These are phyloP conservation scores for Leiothrix lutea DNA, from an alignment of 2,113 vertebrate genomes.

Conservation along the genomic window DNA sequence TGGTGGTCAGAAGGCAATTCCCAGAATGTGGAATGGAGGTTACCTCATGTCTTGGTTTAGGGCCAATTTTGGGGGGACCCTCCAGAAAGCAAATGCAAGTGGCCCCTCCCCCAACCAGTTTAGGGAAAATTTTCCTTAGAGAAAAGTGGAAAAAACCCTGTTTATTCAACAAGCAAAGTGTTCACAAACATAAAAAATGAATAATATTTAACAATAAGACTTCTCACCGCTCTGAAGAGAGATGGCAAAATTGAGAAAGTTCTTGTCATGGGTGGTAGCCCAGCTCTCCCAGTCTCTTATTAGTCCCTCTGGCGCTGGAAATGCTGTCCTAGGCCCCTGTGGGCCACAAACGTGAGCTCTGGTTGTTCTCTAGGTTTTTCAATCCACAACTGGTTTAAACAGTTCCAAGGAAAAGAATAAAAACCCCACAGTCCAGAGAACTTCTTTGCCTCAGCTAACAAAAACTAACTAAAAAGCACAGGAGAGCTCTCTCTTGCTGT, in stretches of 20 bases:
- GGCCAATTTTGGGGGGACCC: not conserved
- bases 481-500: not conserved
- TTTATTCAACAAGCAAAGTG: not conserved
- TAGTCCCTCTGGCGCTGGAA: not conserved
- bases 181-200: not conserved
- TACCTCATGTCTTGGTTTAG: not conserved
- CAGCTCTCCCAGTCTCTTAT: not conserved
- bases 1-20: not conserved
- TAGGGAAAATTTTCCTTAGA: not conserved
- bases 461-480: not conserved
- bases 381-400: not conserved
- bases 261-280: not conserved
- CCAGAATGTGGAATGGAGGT: rapidly evolving
- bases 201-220: not conserved
- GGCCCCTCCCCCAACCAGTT: not conserved
- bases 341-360: not conserved
- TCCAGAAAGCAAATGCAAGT: not conserved
- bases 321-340: not conserved
- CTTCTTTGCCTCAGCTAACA: not conserved
- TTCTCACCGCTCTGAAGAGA: not conserved
- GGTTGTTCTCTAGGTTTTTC: not conserved
- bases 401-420: not conserved
- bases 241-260: not conserved
- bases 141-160: not conserved
- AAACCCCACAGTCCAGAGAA: not conserved